Evolutionary conservation across 2,888 invertebrate species (phyloP).

Genomic region (Allygus modestus): DNA sequence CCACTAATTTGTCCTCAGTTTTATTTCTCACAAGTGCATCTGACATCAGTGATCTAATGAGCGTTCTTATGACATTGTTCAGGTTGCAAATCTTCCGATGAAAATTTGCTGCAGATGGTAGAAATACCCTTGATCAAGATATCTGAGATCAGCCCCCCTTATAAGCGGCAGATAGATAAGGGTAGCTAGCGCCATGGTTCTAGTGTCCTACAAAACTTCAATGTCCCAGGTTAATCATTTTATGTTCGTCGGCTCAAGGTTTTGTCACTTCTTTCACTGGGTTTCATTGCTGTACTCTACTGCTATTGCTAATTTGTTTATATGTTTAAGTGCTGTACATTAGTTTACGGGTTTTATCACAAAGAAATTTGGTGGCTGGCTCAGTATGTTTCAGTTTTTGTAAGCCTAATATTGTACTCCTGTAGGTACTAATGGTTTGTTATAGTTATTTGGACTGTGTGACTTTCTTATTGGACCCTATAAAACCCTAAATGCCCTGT

Average conservation of each 20-base stretch:
- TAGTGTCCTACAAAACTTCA: not conserved
- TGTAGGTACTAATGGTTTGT: not conserved
- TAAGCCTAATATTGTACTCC: not conserved
- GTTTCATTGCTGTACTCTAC: conserved; percentile 22
- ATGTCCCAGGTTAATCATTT: conserved; percentile 42
- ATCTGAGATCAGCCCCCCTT: conserved; percentile 34
- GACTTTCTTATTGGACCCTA: not conserved
- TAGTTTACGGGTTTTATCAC: not conserved
- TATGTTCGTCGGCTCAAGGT: conserved; percentile 21
- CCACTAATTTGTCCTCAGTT: no score
- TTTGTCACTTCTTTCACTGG: conserved; percentile 28
- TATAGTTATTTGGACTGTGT: not conserved
- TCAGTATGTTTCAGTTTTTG: not conserved
- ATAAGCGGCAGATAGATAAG: conserved; percentile 24
- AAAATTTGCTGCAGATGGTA: conserved; percentile 33
- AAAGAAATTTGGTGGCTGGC: conserved; percentile 16
- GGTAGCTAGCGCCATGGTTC: conserved; percentile 30
- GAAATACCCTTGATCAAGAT: conserved; percentile 49
- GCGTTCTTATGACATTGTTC: conserved; percentile 12
- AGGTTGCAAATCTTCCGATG: conserved; percentile 42
- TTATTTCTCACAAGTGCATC: no score
- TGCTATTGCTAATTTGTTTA: not conserved
- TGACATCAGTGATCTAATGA: not conserved
- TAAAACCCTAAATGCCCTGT: not conserved
- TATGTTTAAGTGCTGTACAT: not conserved